Evolutionary conservation across 2,888 invertebrate genomes (phyloP).

Genomic region (Melangyna quadrimaculata): DNA sequence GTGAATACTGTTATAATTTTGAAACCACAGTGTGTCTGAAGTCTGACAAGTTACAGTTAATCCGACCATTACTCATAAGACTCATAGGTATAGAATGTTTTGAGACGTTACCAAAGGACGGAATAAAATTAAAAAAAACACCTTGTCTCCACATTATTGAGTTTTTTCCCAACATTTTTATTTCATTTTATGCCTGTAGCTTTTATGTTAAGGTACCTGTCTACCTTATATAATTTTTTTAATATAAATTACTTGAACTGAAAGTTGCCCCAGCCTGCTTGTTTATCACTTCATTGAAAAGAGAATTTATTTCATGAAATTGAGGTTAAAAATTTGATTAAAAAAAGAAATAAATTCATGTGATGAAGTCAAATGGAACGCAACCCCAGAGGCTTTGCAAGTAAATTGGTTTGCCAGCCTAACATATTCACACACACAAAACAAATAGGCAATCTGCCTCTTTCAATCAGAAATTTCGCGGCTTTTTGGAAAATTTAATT

Average conservation of each 20-base stretch:
- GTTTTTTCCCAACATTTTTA: not conserved
- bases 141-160: not conserved
- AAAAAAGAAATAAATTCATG: constrained; percentile 58
- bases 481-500: constrained; percentile 63
- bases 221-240: not conserved
- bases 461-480: constrained; percentile 63
- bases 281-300: constrained; percentile 19
- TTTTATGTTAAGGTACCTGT: no score
- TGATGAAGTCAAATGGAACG: constrained; percentile 62
- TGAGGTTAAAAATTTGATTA: constrained; percentile 65
- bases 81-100: no score
- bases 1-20: no score
- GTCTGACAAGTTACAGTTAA: no score
- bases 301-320: constrained; percentile 51
- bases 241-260: not conserved
- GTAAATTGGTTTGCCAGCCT: constrained; percentile 47
- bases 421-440: not conserved
- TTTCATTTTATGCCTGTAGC: not conserved
- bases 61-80: no score
- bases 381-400: constrained; percentile 40
- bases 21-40: no score
- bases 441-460: constrained; percentile 26
- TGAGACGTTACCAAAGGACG: no score
- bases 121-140: not conserved
- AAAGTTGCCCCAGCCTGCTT: not conserved